Evolutionary conservation across 2,888 invertebrate species (phyloP), one percentile per base, ranked within the genome.

Genomic region (Ormia ochracea): DNA sequence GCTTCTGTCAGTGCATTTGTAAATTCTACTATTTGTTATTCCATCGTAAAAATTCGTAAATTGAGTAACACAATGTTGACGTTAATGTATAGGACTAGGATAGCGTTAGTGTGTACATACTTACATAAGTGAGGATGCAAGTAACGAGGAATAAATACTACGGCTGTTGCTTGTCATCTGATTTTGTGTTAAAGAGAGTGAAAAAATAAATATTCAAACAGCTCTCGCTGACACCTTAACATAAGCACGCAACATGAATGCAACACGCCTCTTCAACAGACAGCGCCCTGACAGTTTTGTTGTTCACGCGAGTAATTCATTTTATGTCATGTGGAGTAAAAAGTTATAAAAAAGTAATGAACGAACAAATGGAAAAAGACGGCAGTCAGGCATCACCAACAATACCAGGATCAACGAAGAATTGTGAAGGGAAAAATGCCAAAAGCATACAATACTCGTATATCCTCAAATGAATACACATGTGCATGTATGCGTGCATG

Each of bases 281-380:
- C 87, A 88, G 88, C 85, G 78, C 84, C 85, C 85, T 87, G 87
- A 87, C 87, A 87, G 88, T 86, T 87, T 88, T 86, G 87, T 86
- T 88, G 86, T 87, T 88, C 88, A 86, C 85, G 87, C 88, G 87
- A 88, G 86, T 87, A 88, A 87, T 87, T 88, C 88, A 86, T 88
- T 87, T 87, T 88, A 83, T 85, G 83, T 73, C 77, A 80, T 82
- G 80, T 70, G 75, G 78, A 78, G 82, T 66, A 81, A 70, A 78
- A 82, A 63, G 65, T 48, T 54, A 50, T 80, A 79, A 81, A 82
- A 78, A 75, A 17, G 28, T 28, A 23, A 36, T n/a, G 33, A 38
- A 56, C 2, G 17, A 58, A 73, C 10, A 21, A 54, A 66, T 9
- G 23, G 61, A 59, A 73, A 66, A 80, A 23, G 76, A 63, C 38